A percentile compares a stretch with the other conserved stretches of the same genome.
phyloP scores from a whole-genome alignment of 2,888 invertebrate species.

The Hecatera dysodea region DNA sequence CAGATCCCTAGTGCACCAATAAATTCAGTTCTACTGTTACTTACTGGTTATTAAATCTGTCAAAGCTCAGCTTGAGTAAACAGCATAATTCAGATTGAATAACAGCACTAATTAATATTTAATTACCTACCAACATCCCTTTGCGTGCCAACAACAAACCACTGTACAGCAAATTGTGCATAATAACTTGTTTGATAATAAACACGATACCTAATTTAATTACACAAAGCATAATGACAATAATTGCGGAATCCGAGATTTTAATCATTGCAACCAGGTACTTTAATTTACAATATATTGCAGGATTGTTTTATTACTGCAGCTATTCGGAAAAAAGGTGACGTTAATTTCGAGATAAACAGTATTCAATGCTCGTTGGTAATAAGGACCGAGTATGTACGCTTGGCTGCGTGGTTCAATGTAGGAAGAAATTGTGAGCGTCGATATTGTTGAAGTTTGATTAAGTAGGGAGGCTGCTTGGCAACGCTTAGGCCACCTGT shows the following conservation, averaged over 20 bases:
- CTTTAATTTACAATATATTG: constrained; percentile 68
- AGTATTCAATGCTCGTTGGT: constrained; percentile 48
- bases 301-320: constrained; percentile 57
- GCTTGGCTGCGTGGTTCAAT: constrained; percentile 45
- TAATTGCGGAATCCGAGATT: constrained; percentile 25
- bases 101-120: background rate
- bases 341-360: background rate
- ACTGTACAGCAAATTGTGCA: constrained; percentile 9
- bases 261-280: constrained; percentile 45
- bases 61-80: background rate
- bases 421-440: constrained; percentile 51
- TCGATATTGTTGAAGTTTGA: constrained; percentile 61
- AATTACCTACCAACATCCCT: background rate
- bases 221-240: background rate
- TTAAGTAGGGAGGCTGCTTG: constrained; percentile 66
- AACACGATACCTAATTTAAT: constrained; percentile 17
- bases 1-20: too few species aligned
- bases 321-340: constrained; percentile 13
- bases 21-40: too few species aligned
- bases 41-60: too few species aligned
- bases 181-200: constrained; percentile 17
- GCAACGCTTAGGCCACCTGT: constrained; percentile 77
- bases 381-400: constrained; percentile 28
- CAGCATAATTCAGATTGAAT: background rate
- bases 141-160: background rate